Conservation (phyloP, 1,140 invertebrate species). For the Lasioglossum albipes region DNA sequence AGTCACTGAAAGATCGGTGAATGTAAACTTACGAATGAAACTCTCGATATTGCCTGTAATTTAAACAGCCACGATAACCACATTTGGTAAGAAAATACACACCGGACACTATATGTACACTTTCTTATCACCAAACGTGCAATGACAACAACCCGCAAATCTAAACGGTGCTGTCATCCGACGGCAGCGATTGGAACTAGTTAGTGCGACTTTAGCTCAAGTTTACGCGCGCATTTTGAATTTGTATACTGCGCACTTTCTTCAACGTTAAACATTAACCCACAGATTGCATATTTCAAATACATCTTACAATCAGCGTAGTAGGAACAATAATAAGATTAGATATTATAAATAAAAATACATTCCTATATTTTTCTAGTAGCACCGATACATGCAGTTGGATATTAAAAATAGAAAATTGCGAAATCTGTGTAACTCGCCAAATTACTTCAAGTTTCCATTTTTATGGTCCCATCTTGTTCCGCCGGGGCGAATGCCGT, state of each 20-base stretch:
- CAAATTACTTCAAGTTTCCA: conserved; percentile 34
- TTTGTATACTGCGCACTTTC: too few relatives aligned
- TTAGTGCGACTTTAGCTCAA: background rate
- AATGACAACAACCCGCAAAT: background rate
- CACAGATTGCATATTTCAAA: too few relatives aligned
- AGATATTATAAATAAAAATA: conserved; percentile 12
- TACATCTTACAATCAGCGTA: too few relatives aligned
- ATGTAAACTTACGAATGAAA: background rate
- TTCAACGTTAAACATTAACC: too few relatives aligned
- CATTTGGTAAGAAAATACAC: background rate
- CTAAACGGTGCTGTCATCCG: background rate
- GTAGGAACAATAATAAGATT: background rate
- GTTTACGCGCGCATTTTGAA: background rate
- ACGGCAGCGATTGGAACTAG: background rate
- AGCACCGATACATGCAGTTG: conserved; percentile 22
- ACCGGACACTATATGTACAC: background rate
- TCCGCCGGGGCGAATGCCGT: conserved; percentile 52
- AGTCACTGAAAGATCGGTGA: background rate
- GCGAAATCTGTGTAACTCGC: background rate
- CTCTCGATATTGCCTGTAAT: background rate
- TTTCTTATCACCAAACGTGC: background rate
- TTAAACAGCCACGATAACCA: too few relatives aligned
- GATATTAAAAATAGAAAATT: conserved; percentile 19
- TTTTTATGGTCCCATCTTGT: conserved; percentile 52
- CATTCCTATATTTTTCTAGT: conserved; percentile 28